phyloP scores from a whole-genome alignment of 2,113 vertebrate species.

The Pelvicachromis taeniatus region DNA sequence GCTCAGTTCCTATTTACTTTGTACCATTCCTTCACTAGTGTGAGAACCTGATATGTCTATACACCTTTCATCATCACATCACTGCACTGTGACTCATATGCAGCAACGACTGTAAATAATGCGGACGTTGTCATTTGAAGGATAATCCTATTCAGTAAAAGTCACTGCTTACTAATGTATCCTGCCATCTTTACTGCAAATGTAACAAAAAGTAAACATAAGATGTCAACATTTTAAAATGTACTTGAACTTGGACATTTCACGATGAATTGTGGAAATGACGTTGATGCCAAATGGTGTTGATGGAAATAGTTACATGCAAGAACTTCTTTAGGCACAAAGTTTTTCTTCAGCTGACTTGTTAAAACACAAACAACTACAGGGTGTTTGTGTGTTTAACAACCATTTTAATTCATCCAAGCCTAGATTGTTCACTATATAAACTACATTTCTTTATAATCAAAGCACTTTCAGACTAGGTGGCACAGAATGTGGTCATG shows the following conservation, averaged over 20 bases:
- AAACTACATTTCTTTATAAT: not conserved
- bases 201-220: not conserved
- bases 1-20: not conserved
- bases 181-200: accelerated
- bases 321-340: not conserved
- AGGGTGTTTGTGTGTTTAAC: not conserved
- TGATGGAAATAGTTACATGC: accelerated
- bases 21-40: not conserved
- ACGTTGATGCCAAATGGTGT: not conserved
- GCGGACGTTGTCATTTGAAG: not conserved
- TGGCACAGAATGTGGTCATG: not conserved
- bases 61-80: not conserved
- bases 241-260: not conserved
- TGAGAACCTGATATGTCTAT: not conserved
- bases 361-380: not conserved
- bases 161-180: not conserved
- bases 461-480: not conserved
- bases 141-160: not conserved
- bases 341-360: not conserved
- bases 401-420: not conserved
- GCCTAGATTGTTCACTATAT: not conserved
- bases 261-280: not conserved
- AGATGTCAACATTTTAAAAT: not conserved
- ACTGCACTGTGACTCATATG: not conserved
- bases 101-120: not conserved